A percentile compares a stretch with the other conserved stretches of the same genome.
Conservation (phyloP, 1,140 invertebrate species). For the Drosophila tsacasi region DNA sequence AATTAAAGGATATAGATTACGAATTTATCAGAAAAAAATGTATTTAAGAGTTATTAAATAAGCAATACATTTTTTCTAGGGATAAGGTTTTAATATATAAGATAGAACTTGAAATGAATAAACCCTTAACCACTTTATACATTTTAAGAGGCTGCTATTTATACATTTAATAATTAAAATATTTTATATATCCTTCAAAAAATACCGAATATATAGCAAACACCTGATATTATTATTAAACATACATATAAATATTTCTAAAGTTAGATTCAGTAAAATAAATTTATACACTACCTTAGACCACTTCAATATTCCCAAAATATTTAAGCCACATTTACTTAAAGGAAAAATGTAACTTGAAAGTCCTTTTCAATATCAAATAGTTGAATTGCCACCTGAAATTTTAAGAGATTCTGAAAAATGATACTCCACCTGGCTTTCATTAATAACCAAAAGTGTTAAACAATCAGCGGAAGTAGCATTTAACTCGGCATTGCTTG, state of each 20-base stretch:
- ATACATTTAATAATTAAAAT: background rate
- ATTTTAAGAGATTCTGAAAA: no score
- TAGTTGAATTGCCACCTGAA: background rate
- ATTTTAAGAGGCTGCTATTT: background rate
- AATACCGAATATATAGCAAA: no score
- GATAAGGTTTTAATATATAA: background rate
- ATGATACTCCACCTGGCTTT: background rate
- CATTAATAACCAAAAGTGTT: conserved; percentile 7
- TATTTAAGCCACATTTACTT: background rate
- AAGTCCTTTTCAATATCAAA: background rate
- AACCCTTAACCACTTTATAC: background rate
- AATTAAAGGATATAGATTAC: background rate
- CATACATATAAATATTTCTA: background rate
- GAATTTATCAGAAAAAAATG: background rate
- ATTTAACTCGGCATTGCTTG: conserved; percentile 4
- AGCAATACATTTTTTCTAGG: background rate
- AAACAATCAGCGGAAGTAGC: conserved; percentile 17
- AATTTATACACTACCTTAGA: background rate
- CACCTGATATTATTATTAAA: background rate
- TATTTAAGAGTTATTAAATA: background rate
- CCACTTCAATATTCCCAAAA: background rate
- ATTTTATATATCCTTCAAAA: background rate
- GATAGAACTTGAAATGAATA: background rate
- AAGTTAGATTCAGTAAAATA: background rate
- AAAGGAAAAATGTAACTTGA: background rate